A percentile compares a stretch with the other conserved stretches of the same genome.
Conservation (phyloP, 2,888 invertebrate genomes). For the Platypus cylindrus region DNA sequence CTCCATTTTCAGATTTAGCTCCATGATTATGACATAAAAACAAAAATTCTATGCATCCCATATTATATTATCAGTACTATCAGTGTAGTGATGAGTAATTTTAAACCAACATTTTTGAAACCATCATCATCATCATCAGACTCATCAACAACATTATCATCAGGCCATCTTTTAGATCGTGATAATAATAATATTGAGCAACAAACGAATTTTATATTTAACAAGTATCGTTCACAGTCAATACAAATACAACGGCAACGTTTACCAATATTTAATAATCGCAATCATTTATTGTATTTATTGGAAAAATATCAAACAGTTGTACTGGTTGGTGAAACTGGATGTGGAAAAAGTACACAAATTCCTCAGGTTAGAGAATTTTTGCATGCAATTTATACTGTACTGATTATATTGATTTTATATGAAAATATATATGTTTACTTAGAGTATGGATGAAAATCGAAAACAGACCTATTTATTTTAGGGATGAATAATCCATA, state of each 20-base stretch:
- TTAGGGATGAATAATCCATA: not conserved
- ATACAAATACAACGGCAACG: constrained; percentile 72
- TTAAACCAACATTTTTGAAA: constrained; percentile 33
- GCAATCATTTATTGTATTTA: constrained; percentile 78
- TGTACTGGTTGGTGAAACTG: constrained; percentile 86
- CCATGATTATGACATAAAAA: too few relatives aligned
- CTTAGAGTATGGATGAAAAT: constrained; percentile 13
- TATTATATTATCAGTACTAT: too few relatives aligned
- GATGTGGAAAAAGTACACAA: constrained; percentile 93
- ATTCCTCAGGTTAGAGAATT: constrained; percentile 84
- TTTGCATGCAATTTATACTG: too few relatives aligned
- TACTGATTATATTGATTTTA: too few relatives aligned
- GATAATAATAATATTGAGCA: constrained; percentile 24
- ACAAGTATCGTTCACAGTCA: constrained; percentile 71
- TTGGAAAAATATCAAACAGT: constrained; percentile 83
- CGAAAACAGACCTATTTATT: not conserved
- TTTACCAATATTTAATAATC: constrained; percentile 75
- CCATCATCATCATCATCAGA: constrained; percentile 28
- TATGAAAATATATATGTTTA: too few relatives aligned
- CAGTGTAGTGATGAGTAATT: constrained; percentile 29
- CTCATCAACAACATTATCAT: too few relatives aligned
- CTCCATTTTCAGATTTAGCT: too few relatives aligned
- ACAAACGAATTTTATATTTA: constrained; percentile 57
- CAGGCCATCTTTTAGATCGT: constrained; percentile 33
- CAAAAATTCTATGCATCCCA: too few relatives aligned